Percentiles rank a stretch among this genome's conserved stretches.
These are phyloP conservation scores for Cephonodes hylas DNA, from an alignment of 2,888 invertebrate species.

Conservation along the genomic window DNA sequence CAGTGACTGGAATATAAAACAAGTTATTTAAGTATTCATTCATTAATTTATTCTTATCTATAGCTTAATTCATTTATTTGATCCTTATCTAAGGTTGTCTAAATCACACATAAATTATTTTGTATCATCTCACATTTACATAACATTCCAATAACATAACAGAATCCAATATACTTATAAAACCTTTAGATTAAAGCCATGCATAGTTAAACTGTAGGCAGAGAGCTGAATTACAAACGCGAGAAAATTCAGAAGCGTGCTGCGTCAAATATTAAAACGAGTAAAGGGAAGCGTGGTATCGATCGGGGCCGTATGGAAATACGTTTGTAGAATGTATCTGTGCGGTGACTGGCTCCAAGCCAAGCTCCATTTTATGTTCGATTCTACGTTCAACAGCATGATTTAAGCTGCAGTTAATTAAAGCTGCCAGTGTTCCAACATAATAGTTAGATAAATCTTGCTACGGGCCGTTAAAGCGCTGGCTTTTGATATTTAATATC, in stretches of 20 bases:
- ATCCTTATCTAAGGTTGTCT: too few relatives aligned
- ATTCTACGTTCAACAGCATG: constrained; percentile 40
- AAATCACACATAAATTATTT: background rate
- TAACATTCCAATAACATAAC: background rate
- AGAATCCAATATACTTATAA: background rate
- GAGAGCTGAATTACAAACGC: background rate
- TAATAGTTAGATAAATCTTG: background rate
- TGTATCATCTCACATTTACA: background rate
- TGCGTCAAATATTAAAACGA: constrained; percentile 13
- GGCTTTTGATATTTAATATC: background rate
- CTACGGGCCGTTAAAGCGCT: background rate
- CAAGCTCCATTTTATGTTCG: constrained; percentile 40
- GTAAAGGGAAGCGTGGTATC: constrained; percentile 8
- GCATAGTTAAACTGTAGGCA: background rate
- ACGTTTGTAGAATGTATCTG: constrained; percentile 56
- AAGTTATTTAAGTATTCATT: too few relatives aligned
- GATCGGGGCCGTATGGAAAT: constrained; percentile 40
- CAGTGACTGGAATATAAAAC: too few relatives aligned
- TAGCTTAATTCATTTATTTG: too few relatives aligned
- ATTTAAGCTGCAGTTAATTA: constrained; percentile 50
- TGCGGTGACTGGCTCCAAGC: constrained; percentile 56
- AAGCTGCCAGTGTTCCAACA: constrained; percentile 19
- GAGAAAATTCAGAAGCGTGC: background rate
- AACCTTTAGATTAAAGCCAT: background rate
- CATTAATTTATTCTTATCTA: too few relatives aligned